Percentiles rank a stretch among this genome's conserved stretches.
These are phyloP conservation scores for Turnix velox DNA, from an alignment of 2,113 vertebrate species.

Conservation along the genomic window DNA sequence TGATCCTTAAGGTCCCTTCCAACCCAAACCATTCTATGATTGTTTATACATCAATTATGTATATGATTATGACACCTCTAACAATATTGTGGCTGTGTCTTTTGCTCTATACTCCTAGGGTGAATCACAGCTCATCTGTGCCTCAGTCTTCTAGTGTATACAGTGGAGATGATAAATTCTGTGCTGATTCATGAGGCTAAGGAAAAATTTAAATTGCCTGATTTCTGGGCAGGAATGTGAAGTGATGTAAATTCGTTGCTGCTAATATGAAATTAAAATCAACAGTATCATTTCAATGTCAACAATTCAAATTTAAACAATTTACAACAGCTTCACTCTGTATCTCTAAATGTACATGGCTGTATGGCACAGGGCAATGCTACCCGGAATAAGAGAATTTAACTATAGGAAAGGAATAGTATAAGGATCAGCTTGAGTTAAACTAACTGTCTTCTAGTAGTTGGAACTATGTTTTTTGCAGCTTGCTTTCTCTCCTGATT, in stretches of 20 bases:
- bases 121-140: background rate
- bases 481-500: background rate
- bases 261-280: background rate
- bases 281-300: background rate
- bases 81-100: background rate
- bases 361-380: fast-evolving
- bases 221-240: background rate
- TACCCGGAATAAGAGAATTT: background rate
- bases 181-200: background rate
- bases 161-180: background rate
- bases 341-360: background rate
- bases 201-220: background rate
- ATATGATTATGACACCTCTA: background rate
- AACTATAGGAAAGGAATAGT: background rate
- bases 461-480: background rate
- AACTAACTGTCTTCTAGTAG: background rate
- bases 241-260: background rate
- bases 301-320: background rate
- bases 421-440: background rate
- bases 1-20: too few relatives aligned
- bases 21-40: too few relatives aligned
- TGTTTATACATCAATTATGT: background rate
- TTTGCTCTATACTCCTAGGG: background rate
- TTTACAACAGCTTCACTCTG: background rate
- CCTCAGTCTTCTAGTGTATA: background rate